phyloP scores from a whole-genome alignment of 1,140 invertebrate species.

The Sinella curviseta region DNA sequence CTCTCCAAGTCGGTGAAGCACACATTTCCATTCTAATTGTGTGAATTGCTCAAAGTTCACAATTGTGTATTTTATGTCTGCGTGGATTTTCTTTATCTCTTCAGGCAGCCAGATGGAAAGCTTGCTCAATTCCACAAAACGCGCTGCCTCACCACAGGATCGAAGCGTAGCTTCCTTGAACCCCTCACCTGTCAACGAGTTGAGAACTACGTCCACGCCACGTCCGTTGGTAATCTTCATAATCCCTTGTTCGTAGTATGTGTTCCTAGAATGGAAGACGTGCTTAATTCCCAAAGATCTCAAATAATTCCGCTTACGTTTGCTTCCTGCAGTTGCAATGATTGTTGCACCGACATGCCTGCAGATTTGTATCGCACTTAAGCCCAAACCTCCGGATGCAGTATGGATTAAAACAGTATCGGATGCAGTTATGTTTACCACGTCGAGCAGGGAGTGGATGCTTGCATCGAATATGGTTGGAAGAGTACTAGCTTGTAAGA shows the following conservation, averaged over 20 bases:
- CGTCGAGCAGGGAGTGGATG: background rate
- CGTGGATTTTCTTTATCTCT: background rate
- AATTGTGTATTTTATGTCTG: background rate
- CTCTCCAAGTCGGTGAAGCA: background rate
- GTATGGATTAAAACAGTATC: constrained; percentile 7
- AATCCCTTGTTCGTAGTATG: background rate
- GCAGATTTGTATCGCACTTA: background rate
- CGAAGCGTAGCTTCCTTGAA: background rate
- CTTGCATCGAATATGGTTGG: background rate
- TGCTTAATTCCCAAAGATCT: background rate
- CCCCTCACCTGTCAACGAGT: background rate
- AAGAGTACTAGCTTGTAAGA: background rate
- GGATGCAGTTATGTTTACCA: background rate
- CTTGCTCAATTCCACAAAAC: background rate
- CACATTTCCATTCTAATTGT: background rate
- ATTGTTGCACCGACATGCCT: background rate
- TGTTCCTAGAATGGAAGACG: constrained; percentile 4
- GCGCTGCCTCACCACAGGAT: background rate
- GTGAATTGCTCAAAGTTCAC: background rate
- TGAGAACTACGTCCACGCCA: background rate
- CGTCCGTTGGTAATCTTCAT: background rate
- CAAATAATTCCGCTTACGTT: background rate
- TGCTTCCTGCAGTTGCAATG: background rate
- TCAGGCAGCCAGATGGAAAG: background rate
- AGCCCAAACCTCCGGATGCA: background rate